Percentiles rank a stretch among this genome's conserved stretches.
Conservation (phyloP, 2,113 vertebrate genomes). For the Sapajus apella region DNA sequence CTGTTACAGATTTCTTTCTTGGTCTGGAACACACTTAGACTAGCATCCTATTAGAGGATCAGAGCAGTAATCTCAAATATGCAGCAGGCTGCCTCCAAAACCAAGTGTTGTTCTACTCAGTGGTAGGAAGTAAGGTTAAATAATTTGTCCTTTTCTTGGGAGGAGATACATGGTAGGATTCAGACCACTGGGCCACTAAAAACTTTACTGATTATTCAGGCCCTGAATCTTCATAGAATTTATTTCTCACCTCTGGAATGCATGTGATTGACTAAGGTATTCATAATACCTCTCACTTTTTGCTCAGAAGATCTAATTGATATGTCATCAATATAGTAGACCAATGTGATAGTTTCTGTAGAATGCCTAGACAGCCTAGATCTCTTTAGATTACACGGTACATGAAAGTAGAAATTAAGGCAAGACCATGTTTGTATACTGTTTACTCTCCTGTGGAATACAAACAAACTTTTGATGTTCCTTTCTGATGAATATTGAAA, state of each 20-base stretch:
- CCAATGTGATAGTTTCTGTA: not conserved
- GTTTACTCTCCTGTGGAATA: not conserved
- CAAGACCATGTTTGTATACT: not conserved
- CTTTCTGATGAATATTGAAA: not conserved
- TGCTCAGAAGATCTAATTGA: not conserved
- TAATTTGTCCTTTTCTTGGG: not conserved
- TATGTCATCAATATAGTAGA: not conserved
- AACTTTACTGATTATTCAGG: not conserved
- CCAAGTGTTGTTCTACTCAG: not conserved
- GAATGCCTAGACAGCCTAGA: not conserved
- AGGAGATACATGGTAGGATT: not conserved
- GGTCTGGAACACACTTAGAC: not conserved
- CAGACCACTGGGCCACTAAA: not conserved
- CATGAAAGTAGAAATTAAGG: not conserved
- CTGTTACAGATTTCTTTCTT: not conserved
- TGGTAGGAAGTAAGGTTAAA: not conserved
- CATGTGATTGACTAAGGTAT: not conserved
- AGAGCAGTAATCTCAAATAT: not conserved
- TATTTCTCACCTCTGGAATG: not conserved
- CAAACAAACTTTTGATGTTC: not conserved
- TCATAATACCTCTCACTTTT: not conserved
- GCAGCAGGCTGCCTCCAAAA: not conserved
- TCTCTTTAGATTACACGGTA: not conserved
- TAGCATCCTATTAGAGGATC: not conserved
- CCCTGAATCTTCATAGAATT: not conserved